A percentile compares a stretch with the other conserved stretches of the same genome.
These are phyloP conservation scores for Drymonia ruficornis DNA, from an alignment of 2,888 invertebrate genomes.

Conservation along the genomic window DNA sequence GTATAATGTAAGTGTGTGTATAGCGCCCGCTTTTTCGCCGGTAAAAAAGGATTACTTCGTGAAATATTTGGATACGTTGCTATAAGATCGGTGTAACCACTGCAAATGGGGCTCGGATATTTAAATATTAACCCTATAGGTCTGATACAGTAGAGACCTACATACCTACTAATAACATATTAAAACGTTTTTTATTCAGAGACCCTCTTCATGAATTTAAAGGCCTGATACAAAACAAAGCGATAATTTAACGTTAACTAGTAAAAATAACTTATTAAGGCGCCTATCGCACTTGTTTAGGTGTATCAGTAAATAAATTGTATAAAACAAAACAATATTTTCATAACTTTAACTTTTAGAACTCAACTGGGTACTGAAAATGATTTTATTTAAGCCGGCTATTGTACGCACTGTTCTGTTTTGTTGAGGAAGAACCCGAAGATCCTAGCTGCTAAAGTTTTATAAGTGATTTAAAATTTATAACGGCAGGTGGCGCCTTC, in stretches of 20 bases:
- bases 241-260: no score
- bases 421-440: background rate
- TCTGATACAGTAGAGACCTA: no score
- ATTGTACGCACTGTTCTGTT: background rate
- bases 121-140: background rate
- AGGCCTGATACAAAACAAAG: no score
- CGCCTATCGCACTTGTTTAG: no score
- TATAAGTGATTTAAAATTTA: slow-evolving; percentile 45
- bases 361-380: no score
- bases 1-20: slow-evolving; percentile 4
- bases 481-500: slow-evolving; percentile 36
- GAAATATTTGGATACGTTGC: slow-evolving; percentile 5
- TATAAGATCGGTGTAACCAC: background rate
- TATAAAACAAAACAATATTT: no score
- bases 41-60: slow-evolving; percentile 5
- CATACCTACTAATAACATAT: no score
- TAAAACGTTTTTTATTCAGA: no score
- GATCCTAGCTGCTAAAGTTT: slow-evolving; percentile 21
- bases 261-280: no score
- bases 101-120: background rate
- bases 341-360: no score
- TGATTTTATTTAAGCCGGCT: background rate
- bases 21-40: background rate
- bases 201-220: no score
- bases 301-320: no score